These are phyloP conservation scores for Gasteruption jaculator DNA, from an alignment of 2,888 invertebrate species.

Conservation along the genomic window DNA sequence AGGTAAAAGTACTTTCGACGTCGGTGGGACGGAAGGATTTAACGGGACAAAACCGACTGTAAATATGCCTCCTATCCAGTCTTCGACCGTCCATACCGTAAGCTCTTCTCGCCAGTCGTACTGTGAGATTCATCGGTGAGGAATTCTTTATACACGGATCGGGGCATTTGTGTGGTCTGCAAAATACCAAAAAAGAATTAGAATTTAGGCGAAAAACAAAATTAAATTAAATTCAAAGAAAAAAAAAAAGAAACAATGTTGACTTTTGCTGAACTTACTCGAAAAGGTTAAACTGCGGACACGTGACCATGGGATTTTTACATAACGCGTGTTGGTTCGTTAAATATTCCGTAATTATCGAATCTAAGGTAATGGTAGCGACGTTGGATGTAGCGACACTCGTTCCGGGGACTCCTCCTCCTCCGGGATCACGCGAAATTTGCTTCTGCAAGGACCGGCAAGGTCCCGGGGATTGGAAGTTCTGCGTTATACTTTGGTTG, in stretches of 20 bases:
- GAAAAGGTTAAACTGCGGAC: slow-evolving; percentile 93
- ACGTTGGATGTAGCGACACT: slow-evolving; percentile 38
- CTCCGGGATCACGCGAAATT: slow-evolving; percentile 47
- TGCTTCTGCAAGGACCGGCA: slow-evolving; percentile 58
- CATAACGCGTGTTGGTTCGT: slow-evolving; percentile 97
- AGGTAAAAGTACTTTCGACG: slow-evolving; percentile 71
- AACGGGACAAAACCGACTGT: slow-evolving; percentile 75
- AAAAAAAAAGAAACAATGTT: slow-evolving; percentile 4
- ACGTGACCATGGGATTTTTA: slow-evolving; percentile 95
- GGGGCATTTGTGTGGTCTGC: slow-evolving; percentile 92
- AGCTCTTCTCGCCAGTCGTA: slow-evolving; percentile 45
- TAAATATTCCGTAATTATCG: slow-evolving; percentile 93
- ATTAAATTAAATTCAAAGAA: slow-evolving; percentile 6
- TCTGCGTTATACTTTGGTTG: too few species aligned
- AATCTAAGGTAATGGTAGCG: slow-evolving; percentile 70
- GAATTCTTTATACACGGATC: slow-evolving; percentile 70
- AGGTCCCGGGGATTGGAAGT: too few species aligned
- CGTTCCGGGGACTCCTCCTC: slow-evolving; percentile 38
- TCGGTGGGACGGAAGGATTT: slow-evolving; percentile 68
- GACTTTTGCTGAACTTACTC: slow-evolving; percentile 57
- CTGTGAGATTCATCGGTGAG: slow-evolving; percentile 68
- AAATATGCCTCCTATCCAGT: slow-evolving; percentile 77
- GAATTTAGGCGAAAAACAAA: slow-evolving; percentile 10
- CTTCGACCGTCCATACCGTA: slow-evolving; percentile 59
- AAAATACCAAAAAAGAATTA: slow-evolving; percentile 26